Base-by-base conservation (phyloP, 2,888 invertebrate genomes). In the Tenthredo distinguenda region DNA sequence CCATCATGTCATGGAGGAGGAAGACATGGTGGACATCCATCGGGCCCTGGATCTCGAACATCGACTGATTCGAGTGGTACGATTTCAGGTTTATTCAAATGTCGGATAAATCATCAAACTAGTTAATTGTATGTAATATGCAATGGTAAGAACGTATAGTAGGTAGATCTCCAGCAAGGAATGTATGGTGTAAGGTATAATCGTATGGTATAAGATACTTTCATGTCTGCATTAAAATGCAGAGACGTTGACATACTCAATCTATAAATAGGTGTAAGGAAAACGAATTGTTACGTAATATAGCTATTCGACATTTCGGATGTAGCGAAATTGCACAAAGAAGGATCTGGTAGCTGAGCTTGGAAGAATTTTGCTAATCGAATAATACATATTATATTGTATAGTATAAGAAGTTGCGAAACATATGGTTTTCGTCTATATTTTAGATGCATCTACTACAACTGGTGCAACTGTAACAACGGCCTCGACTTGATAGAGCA, bases 1-100 rank as follows among this genome's bases (percentile, higher is more conserved):
- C 15, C 76, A 76, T 12, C 76, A 5, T 76, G 76, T 21, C 76
- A 47, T 76, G 43, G 76, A 26, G 47, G 76, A 7, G 43, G 76
- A 26, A 26, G 47, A 7, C 76, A 12, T 47, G 47, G 37, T 4
- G n/a, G n/a, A 15, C 31, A 26, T 18, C 26, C 21, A 76, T 10
- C 9, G 2, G 6, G 5, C 43, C 26, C 40, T 47, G 74, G 12
- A 43, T 21, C 74, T 18, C 21, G 1, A 47, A 12, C 21, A 43
- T 76, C 47, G 12, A 40, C 21, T n/a, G 47, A 43, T 74, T 6
- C 26, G 31, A 26, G 1, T 47, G 76, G 47, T 76, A 76, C 47
- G 43, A 47, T 76, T 76, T 50, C 7, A 43, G 26, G 31, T 76
- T 43, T 15, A 26, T 9, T 76, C 26, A 9, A 72, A 40, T 37